A percentile compares a stretch with the other conserved stretches of the same genome.
These are phyloP conservation scores for Callopanchax toddi DNA, from an alignment of 2,113 vertebrate genomes.

Conservation along the genomic window DNA sequence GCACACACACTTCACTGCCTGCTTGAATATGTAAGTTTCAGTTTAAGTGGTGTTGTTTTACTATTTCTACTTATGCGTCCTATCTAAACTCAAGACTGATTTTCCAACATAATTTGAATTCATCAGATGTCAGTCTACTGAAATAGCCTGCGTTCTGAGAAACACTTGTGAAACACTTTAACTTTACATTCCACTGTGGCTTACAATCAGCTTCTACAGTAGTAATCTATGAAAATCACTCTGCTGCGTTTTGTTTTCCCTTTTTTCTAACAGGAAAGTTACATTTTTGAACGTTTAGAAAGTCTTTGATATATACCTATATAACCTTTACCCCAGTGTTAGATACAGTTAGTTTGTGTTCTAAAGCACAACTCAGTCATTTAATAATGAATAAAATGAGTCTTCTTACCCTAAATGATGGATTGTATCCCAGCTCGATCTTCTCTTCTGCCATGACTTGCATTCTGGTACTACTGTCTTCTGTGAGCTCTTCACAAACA, in stretches of 20 bases:
- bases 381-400: not conserved
- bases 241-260: not conserved
- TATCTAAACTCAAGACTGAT: not conserved
- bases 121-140: slow-evolving; percentile 4
- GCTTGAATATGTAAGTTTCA: no score
- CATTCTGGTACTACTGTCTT: slow-evolving; percentile 48
- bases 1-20: no score
- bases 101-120: not conserved
- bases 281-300: not conserved
- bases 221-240: slow-evolving; percentile 8
- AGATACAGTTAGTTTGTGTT: not conserved
- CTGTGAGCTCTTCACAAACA: not conserved
- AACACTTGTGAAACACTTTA: slow-evolving; percentile 13
- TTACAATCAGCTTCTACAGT: slow-evolving; percentile 30
- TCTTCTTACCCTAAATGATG: slow-evolving; percentile 59
- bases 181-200: slow-evolving; percentile 59
- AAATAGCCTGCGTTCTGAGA: slow-evolving; percentile 5
- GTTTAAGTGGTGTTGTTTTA: no score
- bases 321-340: not conserved
- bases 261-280: not conserved
- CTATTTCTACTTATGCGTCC: no score
- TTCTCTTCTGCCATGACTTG: slow-evolving; percentile 60
- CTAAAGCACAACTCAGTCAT: not conserved
- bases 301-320: not conserved
- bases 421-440: slow-evolving; percentile 59